Evolutionary conservation across 2,888 invertebrate species (phyloP).

Genomic region (Drosophila nigritarsus): DNA sequence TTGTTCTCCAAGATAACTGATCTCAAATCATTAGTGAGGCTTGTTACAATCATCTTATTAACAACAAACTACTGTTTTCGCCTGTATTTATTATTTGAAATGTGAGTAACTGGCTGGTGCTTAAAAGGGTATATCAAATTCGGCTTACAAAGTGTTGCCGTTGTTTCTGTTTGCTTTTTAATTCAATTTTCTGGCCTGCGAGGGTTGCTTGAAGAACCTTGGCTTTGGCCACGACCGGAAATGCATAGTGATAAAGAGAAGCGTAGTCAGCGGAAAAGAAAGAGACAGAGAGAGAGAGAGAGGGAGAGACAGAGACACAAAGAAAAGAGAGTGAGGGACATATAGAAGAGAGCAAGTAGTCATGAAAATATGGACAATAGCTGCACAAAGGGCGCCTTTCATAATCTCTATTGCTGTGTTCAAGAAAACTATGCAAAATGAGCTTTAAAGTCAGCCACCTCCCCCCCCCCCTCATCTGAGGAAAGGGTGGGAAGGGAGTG

Average conservation of each 20-base stretch:
- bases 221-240: slow-evolving; percentile 52
- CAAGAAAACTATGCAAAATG: slow-evolving; percentile 4
- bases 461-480: too few relatives aligned
- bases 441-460: background rate
- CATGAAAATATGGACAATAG: slow-evolving; percentile 47
- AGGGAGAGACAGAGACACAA: background rate
- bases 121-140: background rate
- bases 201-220: slow-evolving; percentile 50
- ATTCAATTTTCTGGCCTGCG: slow-evolving; percentile 73
- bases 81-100: background rate
- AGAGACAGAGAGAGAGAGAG: background rate
- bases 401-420: slow-evolving; percentile 22
- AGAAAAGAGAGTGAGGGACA: background rate
- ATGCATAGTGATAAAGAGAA: slow-evolving; percentile 9
- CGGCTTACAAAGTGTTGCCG: background rate
- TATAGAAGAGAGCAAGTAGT: background rate
- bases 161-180: slow-evolving; percentile 49
- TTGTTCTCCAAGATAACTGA: background rate
- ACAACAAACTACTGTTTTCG: background rate
- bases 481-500: background rate
- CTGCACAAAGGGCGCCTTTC: slow-evolving; percentile 13
- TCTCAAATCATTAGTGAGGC: background rate
- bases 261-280: background rate
- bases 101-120: background rate
- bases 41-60: background rate